A percentile compares a stretch with the other conserved stretches of the same genome.
These are phyloP conservation scores for Trichogramma evanescens DNA, from an alignment of 2,888 invertebrate genomes.

Conservation along the genomic window DNA sequence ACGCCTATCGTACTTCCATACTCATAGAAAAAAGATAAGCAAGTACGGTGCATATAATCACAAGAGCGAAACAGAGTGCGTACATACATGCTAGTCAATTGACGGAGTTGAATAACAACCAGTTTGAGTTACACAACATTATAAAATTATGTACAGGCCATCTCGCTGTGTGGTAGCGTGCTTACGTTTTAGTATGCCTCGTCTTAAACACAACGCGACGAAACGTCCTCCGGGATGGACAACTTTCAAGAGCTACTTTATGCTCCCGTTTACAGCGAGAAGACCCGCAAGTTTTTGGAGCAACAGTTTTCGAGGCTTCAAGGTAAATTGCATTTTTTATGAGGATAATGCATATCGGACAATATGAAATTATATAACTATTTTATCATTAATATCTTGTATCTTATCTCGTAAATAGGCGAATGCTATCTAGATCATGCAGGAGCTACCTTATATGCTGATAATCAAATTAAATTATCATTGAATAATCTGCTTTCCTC, in stretches of 20 bases:
- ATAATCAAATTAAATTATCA: constrained; percentile 62
- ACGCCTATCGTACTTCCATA: too few species aligned
- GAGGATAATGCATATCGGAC: not conserved
- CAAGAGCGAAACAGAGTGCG: too few species aligned
- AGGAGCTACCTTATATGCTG: constrained; percentile 76
- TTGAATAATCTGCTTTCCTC: constrained; percentile 62
- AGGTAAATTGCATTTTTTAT: constrained; percentile 29
- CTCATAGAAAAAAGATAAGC: too few species aligned
- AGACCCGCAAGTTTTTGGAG: constrained; percentile 27
- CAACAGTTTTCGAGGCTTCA: constrained; percentile 38
- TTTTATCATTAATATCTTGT: not conserved
- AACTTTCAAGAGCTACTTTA: constrained; percentile 24
- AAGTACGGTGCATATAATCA: too few species aligned
- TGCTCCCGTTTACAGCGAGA: constrained; percentile 34
- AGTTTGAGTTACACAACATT: too few species aligned
- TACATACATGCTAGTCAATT: too few species aligned
- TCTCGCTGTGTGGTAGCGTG: too few species aligned
- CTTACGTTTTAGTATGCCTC: too few species aligned
- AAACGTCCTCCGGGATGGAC: constrained; percentile 24
- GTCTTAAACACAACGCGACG: constrained; percentile 4
- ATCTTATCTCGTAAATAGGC: constrained; percentile 44
- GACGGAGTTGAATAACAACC: too few species aligned
- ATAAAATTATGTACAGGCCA: too few species aligned
- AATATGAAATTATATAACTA: not conserved
- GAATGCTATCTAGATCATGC: constrained; percentile 83